phyloP scores from a whole-genome alignment of 2,797 vertebrate species.

The Anguilla megastoma region DNA sequence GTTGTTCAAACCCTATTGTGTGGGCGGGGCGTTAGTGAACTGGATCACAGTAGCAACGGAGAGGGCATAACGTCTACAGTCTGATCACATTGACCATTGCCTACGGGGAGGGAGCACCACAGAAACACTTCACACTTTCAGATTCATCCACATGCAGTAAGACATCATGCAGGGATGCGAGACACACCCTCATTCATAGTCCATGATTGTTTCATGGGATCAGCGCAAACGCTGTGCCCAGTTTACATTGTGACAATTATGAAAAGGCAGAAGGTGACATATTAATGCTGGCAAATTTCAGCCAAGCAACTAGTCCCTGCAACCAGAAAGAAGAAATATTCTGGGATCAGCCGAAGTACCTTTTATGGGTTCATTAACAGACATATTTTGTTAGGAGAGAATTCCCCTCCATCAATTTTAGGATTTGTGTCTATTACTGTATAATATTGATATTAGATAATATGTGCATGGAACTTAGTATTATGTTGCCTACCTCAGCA shows the following conservation, averaged over 20 bases:
- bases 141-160: background rate
- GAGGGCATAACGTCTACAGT: background rate
- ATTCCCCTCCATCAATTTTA: too few relatives aligned
- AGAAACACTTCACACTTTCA: background rate
- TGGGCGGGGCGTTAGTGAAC: background rate
- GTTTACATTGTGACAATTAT: slow-evolving; percentile 8
- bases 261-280: background rate
- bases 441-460: too few relatives aligned
- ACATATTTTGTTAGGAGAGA: too few relatives aligned
- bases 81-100: background rate
- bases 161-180: background rate
- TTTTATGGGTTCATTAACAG: background rate
- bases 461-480: background rate
- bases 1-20: background rate
- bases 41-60: background rate
- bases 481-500: background rate
- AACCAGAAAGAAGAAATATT: background rate
- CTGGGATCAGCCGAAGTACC: background rate
- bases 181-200: background rate
- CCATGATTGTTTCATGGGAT: background rate
- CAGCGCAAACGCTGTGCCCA: background rate
- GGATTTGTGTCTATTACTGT: too few relatives aligned
- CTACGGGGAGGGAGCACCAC: background rate
- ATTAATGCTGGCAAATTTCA: background rate
- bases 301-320: background rate